A percentile compares a stretch with the other conserved stretches of the same genome.
phyloP scores from a whole-genome alignment of 2,888 invertebrate genomes.

The Diarsia mendica region DNA sequence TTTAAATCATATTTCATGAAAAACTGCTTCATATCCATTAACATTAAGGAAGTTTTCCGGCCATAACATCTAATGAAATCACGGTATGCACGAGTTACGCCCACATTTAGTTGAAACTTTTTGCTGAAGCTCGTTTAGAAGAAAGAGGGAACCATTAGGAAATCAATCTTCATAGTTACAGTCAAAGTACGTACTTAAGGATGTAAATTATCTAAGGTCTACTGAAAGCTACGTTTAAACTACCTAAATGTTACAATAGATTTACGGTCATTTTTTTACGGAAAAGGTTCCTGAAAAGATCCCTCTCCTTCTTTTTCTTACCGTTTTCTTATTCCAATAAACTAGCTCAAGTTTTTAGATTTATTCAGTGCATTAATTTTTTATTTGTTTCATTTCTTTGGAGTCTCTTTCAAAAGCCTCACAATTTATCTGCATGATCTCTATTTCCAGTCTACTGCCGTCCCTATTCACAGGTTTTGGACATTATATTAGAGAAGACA shows the following conservation, averaged over 20 bases:
- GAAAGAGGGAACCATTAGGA: background rate
- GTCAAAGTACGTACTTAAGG: background rate
- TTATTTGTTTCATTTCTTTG: background rate
- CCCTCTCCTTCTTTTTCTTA: no score
- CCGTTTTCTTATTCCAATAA: conserved; percentile 7
- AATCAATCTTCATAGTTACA: conserved; percentile 21
- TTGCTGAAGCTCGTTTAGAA: background rate
- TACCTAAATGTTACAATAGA: conserved; percentile 7
- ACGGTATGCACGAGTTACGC: background rate
- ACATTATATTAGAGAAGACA: no score
- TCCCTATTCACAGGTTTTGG: no score
- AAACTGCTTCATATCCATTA: conserved; percentile 18
- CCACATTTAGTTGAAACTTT: conserved; percentile 15
- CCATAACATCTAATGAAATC: conserved; percentile 29
- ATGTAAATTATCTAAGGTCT: background rate
- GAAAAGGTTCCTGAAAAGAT: background rate
- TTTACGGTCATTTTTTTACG: background rate
- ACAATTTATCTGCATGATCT: background rate
- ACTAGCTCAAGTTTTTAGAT: background rate
- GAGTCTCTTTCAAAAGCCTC: background rate
- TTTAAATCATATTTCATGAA: conserved; percentile 23
- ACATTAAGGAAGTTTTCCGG: conserved; percentile 20
- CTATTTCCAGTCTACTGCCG: no score
- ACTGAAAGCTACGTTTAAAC: conserved; percentile 5
- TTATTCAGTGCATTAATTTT: background rate